These are phyloP conservation scores for Sciurus vulgaris DNA, from an alignment of 2,797 vertebrate genomes.

Conservation along the genomic window DNA sequence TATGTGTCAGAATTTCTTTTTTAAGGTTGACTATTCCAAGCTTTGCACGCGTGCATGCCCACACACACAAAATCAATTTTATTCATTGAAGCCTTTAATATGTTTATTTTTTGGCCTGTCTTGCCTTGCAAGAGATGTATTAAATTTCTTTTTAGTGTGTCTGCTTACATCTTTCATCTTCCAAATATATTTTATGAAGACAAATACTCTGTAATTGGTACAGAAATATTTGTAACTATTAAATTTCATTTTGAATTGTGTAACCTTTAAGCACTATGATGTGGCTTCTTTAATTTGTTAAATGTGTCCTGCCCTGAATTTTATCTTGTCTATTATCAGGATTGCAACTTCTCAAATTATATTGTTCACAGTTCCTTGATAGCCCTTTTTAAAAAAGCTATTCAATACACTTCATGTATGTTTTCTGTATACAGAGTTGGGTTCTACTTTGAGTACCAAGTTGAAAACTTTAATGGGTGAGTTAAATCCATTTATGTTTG, in stretches of 20 bases:
- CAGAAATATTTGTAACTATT: conserved; percentile 9
- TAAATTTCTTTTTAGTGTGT: not conserved
- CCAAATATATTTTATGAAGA: not conserved
- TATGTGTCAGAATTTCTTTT: too few relatives aligned
- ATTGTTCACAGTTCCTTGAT: not conserved
- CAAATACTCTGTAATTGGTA: not conserved
- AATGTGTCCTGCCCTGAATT: not conserved
- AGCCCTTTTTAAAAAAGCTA: not conserved
- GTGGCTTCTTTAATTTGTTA: not conserved
- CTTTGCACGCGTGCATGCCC: too few relatives aligned
- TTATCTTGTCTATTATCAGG: not conserved
- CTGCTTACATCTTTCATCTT: not conserved
- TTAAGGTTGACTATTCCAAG: too few relatives aligned
- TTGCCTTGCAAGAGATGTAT: too few relatives aligned
- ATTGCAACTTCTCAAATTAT: not conserved
- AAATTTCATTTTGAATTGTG: not conserved
- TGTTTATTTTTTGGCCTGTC: too few relatives aligned
- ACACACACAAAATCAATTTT: too few relatives aligned
- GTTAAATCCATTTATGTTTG: conserved; percentile 16
- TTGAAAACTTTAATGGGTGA: not conserved
- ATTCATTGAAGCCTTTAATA: too few relatives aligned
- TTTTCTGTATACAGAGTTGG: not conserved
- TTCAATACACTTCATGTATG: not conserved
- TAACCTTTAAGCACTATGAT: not conserved
- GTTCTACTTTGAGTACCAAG: not conserved